phyloP scores from a whole-genome alignment of 2,113 vertebrate genomes.

The Sapajus apella region DNA sequence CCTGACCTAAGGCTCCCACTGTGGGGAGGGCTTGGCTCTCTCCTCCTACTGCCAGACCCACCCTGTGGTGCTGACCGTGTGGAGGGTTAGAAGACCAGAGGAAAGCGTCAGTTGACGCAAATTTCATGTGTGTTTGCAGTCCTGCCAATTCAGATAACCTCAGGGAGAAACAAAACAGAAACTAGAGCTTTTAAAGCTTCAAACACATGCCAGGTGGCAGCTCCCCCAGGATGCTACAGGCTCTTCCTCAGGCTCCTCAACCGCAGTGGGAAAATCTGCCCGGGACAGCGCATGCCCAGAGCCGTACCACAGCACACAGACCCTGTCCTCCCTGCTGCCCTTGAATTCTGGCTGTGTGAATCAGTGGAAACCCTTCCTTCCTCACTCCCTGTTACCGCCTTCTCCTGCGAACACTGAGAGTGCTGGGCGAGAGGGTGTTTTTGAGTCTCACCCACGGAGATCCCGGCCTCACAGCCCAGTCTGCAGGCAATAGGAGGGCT shows the following conservation, averaged over 20 bases:
- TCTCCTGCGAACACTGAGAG: not conserved
- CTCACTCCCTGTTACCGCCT: not conserved
- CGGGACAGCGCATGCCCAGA: too few relatives aligned
- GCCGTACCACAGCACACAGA: accelerated
- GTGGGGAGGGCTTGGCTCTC: accelerated
- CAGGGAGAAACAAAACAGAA: not conserved
- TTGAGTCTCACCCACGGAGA: not conserved
- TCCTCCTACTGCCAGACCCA: accelerated
- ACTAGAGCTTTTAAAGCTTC: not conserved
- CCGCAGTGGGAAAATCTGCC: not conserved
- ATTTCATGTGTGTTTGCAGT: not conserved
- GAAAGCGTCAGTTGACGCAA: accelerated
- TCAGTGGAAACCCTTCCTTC: not conserved
- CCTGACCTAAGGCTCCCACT: accelerated
- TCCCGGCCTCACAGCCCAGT: too few relatives aligned
- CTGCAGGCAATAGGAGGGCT: accelerated
- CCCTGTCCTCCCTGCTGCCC: too few relatives aligned
- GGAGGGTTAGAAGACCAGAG: not conserved
- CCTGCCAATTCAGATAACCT: not conserved
- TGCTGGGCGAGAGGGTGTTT: not conserved
- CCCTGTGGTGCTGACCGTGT: accelerated
- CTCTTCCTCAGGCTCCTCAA: not conserved
- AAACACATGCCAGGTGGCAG: accelerated
- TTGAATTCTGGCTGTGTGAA: not conserved
- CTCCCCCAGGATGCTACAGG: accelerated